Evolutionary conservation across 2,888 invertebrate species (phyloP).

Genomic region (Ophion obscuratus): DNA sequence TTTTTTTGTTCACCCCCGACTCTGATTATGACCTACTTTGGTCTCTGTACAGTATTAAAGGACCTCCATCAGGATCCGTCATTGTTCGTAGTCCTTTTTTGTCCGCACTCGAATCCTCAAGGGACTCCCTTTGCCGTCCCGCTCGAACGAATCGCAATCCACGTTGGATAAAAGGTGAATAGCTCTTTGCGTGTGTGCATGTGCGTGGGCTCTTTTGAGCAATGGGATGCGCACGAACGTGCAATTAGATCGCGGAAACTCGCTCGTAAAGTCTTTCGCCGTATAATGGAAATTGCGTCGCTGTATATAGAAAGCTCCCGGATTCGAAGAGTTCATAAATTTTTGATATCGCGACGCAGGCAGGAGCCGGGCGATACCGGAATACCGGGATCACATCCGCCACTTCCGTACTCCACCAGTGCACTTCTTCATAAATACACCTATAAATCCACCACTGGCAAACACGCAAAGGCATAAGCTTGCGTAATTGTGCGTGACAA

Average conservation of each 20-base stretch:
- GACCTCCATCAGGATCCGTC: constrained; percentile 22
- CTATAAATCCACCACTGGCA: constrained; percentile 16
- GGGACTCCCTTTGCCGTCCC: constrained; percentile 20
- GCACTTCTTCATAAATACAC: constrained; percentile 9
- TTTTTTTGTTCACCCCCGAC: constrained; percentile 21
- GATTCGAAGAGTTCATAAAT: constrained; percentile 31
- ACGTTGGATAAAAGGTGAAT: background rate
- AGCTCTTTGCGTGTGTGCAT: background rate
- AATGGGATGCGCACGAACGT: constrained; percentile 24
- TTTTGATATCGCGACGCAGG: constrained; percentile 35
- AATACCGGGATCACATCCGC: constrained; percentile 45
- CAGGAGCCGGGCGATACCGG: constrained; percentile 18
- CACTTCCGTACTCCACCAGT: constrained; percentile 24
- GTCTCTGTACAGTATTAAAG: constrained; percentile 25
- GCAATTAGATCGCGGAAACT: constrained; percentile 46
- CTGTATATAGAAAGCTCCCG: background rate
- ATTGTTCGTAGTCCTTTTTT: constrained; percentile 37
- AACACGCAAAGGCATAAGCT: constrained; percentile 18
- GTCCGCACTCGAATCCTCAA: constrained; percentile 37
- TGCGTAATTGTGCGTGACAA: constrained; percentile 2
- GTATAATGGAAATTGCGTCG: background rate
- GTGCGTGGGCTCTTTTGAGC: background rate
- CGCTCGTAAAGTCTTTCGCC: constrained; percentile 4
- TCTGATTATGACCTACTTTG: constrained; percentile 9
- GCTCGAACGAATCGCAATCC: constrained; percentile 11